These are phyloP conservation scores for Dufourea novaeangliae DNA, from an alignment of 1,140 invertebrate genomes.

Conservation along the genomic window DNA sequence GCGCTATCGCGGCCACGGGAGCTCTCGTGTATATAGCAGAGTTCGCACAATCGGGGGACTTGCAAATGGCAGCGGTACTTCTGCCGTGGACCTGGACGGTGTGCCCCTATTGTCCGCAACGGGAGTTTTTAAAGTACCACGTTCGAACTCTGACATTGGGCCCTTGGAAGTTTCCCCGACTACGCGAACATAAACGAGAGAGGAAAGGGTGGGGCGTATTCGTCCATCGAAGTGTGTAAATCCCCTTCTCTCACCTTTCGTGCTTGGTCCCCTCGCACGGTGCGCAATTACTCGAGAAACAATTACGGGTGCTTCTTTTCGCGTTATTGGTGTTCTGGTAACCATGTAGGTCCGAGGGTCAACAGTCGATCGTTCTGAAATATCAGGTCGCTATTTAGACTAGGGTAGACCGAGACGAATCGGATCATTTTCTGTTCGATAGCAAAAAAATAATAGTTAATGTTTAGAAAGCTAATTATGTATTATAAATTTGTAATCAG, in stretches of 20 bases:
- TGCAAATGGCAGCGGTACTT: slow-evolving; percentile 61
- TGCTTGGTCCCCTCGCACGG: background rate
- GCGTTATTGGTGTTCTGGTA: background rate
- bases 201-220: slow-evolving; percentile 46
- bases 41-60: slow-evolving; percentile 50
- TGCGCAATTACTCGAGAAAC: background rate
- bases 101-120: slow-evolving; percentile 42
- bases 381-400: background rate
- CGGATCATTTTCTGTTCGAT: too few relatives aligned
- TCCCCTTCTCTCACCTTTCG: background rate
- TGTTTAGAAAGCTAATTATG: too few relatives aligned
- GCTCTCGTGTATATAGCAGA: background rate
- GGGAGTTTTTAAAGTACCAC: slow-evolving; percentile 52
- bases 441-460: too few relatives aligned
- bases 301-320: slow-evolving; percentile 16
- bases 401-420: too few relatives aligned
- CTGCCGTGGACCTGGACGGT: slow-evolving; percentile 10
- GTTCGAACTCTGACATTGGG: slow-evolving; percentile 71
- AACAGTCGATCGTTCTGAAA: background rate
- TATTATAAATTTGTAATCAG: too few relatives aligned
- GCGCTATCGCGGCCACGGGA: slow-evolving; percentile 26
- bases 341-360: background rate
- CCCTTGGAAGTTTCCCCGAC: slow-evolving; percentile 36
- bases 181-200: slow-evolving; percentile 21
- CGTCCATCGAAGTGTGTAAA: background rate